Percentiles rank a stretch among this genome's conserved stretches.
phyloP scores from a whole-genome alignment of 2,888 invertebrate species.

The Apocheima hispidaria region DNA sequence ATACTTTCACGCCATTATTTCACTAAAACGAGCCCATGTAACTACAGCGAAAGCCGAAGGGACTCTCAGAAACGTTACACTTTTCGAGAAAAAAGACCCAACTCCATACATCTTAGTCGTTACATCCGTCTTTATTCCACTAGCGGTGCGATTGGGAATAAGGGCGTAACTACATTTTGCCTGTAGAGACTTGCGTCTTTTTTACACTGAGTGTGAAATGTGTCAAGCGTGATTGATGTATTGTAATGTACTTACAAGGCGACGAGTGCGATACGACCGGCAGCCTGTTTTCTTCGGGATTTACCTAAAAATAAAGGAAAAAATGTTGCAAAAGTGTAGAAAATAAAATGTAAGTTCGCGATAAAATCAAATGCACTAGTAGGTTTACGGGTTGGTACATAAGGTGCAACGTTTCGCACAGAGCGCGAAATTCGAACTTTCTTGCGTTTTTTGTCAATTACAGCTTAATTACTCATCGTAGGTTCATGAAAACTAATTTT shows the following conservation, averaged over 20 bases:
- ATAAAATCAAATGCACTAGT: too few species aligned
- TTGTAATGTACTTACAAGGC: slow-evolving; percentile 72
- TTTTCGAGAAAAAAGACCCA: slow-evolving; percentile 8
- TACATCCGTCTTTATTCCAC: slow-evolving; percentile 2
- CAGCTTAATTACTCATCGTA: too few species aligned
- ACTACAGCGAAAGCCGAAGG: slow-evolving; percentile 24
- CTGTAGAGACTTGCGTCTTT: slow-evolving; percentile 3
- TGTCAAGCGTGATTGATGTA: slow-evolving; percentile 65
- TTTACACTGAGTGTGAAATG: slow-evolving; percentile 36
- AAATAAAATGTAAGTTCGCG: not conserved
- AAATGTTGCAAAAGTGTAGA: slow-evolving; percentile 15
- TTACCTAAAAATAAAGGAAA: slow-evolving; percentile 68
- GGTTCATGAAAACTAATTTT: too few species aligned
- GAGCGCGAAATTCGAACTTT: too few species aligned
- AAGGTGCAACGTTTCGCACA: not conserved
- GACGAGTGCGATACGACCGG: slow-evolving; percentile 78
- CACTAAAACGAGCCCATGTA: slow-evolving; percentile 45
- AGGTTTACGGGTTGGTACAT: too few species aligned
- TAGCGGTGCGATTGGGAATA: not conserved
- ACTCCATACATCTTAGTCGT: not conserved
- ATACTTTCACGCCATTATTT: slow-evolving; percentile 16
- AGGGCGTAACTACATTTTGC: slow-evolving; percentile 5
- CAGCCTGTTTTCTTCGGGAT: slow-evolving; percentile 78
- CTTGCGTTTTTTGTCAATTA: too few species aligned
- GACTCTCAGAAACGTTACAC: slow-evolving; percentile 21